Conservation (phyloP, 53 echinoderm and acorn worm genomes). For the Glandiceps talaboti region DNA sequence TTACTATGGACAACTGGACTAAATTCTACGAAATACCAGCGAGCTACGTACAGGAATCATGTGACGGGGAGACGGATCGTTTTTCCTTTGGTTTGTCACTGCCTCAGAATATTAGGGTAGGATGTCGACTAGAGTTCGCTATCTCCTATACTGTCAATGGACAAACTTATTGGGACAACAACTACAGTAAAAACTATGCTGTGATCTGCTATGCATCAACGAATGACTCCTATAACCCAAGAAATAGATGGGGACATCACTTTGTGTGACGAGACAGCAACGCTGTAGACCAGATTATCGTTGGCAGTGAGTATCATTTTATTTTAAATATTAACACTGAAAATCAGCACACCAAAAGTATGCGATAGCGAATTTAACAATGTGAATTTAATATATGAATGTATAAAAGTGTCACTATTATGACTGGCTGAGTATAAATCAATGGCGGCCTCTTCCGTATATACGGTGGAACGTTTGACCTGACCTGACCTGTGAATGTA, state of each 20-base stretch:
- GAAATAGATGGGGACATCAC: not conserved
- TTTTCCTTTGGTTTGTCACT: slow-evolving; percentile 70
- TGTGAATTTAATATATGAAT: no score
- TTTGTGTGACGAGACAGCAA: not conserved
- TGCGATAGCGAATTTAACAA: no score
- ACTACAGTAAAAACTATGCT: slow-evolving; percentile 52
- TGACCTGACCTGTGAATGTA: no score
- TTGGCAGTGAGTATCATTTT: no score
- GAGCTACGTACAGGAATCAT: slow-evolving; percentile 52
- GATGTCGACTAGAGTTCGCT: slow-evolving; percentile 42
- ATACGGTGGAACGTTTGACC: no score
- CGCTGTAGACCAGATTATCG: no score
- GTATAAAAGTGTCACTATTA: no score
- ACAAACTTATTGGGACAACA: slow-evolving; percentile 57
- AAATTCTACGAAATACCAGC: slow-evolving; percentile 57
- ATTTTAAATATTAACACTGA: no score
- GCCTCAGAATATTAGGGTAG: slow-evolving; percentile 38
- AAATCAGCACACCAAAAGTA: no score
- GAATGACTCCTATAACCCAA: not conserved
- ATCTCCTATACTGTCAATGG: slow-evolving; percentile 41
- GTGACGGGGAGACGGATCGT: slow-evolving; percentile 62
- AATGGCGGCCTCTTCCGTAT: no score
- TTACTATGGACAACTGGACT: slow-evolving; percentile 53
- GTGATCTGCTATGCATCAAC: slow-evolving; percentile 19
- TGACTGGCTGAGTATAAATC: no score